Percentiles rank a stretch among this genome's conserved stretches.
Conservation (phyloP, 2,888 invertebrate species). For the Euphydryas editha region DNA sequence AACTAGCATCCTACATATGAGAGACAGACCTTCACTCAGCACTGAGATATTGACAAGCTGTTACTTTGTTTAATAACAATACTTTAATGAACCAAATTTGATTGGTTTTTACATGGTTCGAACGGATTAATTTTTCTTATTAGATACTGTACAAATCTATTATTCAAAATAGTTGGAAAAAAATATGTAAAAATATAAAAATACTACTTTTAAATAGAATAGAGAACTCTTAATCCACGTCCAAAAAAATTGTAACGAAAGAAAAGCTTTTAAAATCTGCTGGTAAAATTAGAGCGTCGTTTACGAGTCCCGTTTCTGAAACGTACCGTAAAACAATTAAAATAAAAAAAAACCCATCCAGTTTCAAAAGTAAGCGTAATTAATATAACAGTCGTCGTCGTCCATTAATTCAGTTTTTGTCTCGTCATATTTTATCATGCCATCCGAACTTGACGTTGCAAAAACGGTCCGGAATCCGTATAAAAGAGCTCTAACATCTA, state of each 20-base stretch:
- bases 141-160: too few relatives aligned
- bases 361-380: constrained; percentile 53
- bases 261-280: constrained; percentile 13
- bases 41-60: too few relatives aligned
- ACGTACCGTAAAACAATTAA: constrained; percentile 25
- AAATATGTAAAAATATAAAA: background rate
- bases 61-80: too few relatives aligned
- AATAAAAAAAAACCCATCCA: constrained; percentile 22
- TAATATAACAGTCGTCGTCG: constrained; percentile 59
- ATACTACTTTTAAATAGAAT: background rate
- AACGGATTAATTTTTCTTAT: too few relatives aligned
- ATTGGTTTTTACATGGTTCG: too few relatives aligned
- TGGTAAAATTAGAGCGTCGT: constrained; percentile 12
- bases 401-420: constrained; percentile 68
- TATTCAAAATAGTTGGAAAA: too few relatives aligned
- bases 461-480: constrained; percentile 44
- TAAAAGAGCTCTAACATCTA: constrained; percentile 55
- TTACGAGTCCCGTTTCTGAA: constrained; percentile 21
- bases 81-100: too few relatives aligned
- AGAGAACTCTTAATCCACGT: constrained; percentile 2
- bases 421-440: constrained; percentile 59
- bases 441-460: constrained; percentile 52
- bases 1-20: too few relatives aligned
- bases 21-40: too few relatives aligned
- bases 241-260: background rate